These are phyloP conservation scores for Scolopax bukidnonensis DNA, from an alignment of 2,797 vertebrate genomes.

Conservation along the genomic window DNA sequence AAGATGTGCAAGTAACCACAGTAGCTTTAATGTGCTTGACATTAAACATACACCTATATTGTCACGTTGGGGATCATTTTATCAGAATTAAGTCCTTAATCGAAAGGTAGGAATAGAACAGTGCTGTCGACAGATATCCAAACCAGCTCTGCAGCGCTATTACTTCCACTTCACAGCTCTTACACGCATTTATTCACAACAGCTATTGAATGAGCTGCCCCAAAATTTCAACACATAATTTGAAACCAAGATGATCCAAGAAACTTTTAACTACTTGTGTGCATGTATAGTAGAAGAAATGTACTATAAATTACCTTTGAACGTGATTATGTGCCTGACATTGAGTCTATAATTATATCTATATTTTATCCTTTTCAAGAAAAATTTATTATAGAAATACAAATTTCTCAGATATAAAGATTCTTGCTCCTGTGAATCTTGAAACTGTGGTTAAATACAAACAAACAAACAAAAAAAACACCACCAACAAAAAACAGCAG, in stretches of 20 bases:
- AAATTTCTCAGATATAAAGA: neutral
- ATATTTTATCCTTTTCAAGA: neutral
- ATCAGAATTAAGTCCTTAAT: neutral
- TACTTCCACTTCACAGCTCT: neutral
- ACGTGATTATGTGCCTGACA: neutral
- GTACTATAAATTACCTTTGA: neutral
- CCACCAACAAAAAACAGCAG: neutral
- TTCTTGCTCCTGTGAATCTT: neutral
- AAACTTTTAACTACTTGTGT: neutral
- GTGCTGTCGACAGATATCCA: rapidly evolving
- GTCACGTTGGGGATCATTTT: neutral
- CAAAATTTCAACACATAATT: neutral
- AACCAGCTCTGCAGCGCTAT: neutral
- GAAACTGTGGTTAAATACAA: neutral
- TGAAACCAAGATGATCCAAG: neutral
- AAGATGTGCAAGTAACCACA: neutral
- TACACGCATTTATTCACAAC: rapidly evolving
- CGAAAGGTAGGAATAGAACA: neutral
- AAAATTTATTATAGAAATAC: neutral
- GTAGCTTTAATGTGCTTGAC: neutral
- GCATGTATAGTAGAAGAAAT: neutral
- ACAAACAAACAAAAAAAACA: neutral
- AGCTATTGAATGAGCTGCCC: neutral
- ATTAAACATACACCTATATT: rapidly evolving
- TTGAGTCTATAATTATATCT: neutral